Conservation (phyloP, 1,140 invertebrate genomes). For the Drosophila paulistorum region DNA sequence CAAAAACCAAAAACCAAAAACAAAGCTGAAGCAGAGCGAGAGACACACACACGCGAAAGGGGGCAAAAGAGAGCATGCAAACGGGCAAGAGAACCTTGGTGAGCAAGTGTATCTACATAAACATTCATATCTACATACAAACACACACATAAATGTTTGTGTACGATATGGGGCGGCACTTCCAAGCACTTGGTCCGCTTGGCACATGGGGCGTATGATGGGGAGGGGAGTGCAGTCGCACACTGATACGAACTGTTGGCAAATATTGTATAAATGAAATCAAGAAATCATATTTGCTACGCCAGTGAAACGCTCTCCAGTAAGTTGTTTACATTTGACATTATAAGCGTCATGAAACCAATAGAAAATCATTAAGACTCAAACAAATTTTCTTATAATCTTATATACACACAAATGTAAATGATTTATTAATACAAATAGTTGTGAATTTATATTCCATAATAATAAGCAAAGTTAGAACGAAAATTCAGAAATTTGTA, state of each 20-base stretch:
- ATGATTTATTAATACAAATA: too few species aligned
- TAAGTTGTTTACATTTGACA: background rate
- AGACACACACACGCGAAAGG: too few species aligned
- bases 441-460: too few species aligned
- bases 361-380: too few species aligned
- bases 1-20: background rate
- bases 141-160: background rate
- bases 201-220: background rate
- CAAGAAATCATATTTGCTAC: background rate
- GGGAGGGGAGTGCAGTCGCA: background rate
- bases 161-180: constrained; percentile 3
- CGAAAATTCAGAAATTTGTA: too few species aligned
- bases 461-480: too few species aligned
- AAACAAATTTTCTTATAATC: too few species aligned
- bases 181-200: background rate
- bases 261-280: background rate
- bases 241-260: background rate
- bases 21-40: constrained; percentile 17
- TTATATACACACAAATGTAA: too few species aligned
- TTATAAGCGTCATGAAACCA: too few species aligned
- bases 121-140: background rate
- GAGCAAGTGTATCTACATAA: constrained; percentile 9
- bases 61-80: background rate
- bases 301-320: background rate
- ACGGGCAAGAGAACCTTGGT: background rate